phyloP scores from a whole-genome alignment of 53 echinoderm and acorn worm genomes.

The Henricia sp. region DNA sequence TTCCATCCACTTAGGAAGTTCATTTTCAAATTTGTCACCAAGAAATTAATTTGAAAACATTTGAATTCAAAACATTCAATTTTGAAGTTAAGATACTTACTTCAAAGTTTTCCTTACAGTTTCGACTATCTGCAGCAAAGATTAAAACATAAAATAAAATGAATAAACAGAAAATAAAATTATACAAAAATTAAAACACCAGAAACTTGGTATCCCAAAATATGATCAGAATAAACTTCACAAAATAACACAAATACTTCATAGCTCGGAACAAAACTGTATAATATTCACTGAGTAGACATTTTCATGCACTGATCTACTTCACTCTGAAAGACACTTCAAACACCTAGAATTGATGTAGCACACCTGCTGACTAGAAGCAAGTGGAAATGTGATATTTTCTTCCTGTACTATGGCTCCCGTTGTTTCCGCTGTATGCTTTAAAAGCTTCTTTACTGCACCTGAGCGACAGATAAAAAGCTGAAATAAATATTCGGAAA shows the following conservation, averaged over 20 bases:
- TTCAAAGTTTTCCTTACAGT: slow-evolving; percentile 42
- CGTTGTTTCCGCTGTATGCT: slow-evolving; percentile 60
- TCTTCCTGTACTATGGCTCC: slow-evolving; percentile 73
- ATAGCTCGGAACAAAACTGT: too few species aligned
- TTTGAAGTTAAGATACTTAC: too few species aligned
- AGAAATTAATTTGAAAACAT: neutral
- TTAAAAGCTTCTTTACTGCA: slow-evolving; percentile 81
- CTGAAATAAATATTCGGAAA: too few species aligned
- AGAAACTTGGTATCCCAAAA: neutral
- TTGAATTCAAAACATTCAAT: neutral
- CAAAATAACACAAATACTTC: too few species aligned
- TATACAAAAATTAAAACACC: neutral
- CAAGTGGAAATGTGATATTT: slow-evolving; percentile 61
- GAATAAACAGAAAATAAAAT: neutral
- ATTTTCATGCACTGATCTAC: too few species aligned
- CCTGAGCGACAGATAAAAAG: too few species aligned
- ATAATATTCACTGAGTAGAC: too few species aligned
- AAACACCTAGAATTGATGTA: too few species aligned
- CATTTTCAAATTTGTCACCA: neutral
- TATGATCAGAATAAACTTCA: too few species aligned
- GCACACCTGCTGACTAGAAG: slow-evolving; percentile 76
- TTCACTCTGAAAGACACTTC: too few species aligned
- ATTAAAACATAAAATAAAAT: neutral
- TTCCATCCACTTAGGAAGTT: neutral
- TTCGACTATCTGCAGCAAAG: slow-evolving; percentile 44